Evolutionary conservation across 2,113 vertebrate genomes (phyloP), one percentile per base, ranked within the genome.

Genomic region (Mirounga angustirostris): DNA sequence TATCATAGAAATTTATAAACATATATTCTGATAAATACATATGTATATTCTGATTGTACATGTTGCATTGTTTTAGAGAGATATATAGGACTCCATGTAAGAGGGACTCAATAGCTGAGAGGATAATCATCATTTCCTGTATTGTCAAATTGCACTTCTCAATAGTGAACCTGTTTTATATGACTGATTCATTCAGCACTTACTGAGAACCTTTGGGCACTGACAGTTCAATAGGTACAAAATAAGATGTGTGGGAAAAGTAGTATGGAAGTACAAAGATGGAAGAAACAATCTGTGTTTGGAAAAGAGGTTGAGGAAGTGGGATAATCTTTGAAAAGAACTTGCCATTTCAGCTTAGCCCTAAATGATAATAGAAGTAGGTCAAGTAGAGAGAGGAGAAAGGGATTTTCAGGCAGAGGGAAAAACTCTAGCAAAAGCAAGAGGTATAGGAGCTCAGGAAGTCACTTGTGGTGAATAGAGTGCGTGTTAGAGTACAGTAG

Each of bases 221-320:
- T 52, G 8, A 67, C 19, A 91, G 82, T n/a, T 85, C 54, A 58
- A 24, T 52, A 73, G 30, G 28, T 58, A 24, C 30, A 87, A 92
- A 95, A 85, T 78, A 67, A 69, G 52, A 54, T 40, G 19, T 16
- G 14, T 28, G 50, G 80, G 43, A 82, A 92, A 83, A 85, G 19
- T 46, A 52, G 36, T 30, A 33, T 30, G 12, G n/a, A 69, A 82
- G 19, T 59, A 46, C 19, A 67, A 54, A 95, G 19, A 63, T 82
- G 40, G 71, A n/a, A 73, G 78, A 81, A 46, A 88, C 50, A 85
- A 94, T 73, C 58, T 89, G 9, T 84, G 56, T 89, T 90, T 69
- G 10, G 33, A 88, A 87, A 36, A 95, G 11, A 2, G 14, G 12
- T 50, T 67, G 21, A 85, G 5, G 54, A 59, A 85, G 15, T 89